Evolutionary conservation across 64 coral and sea anemone species (phyloP), one percentile per base, ranked within the genome.

Genomic region (Dendrophyllia cribrosa): DNA sequence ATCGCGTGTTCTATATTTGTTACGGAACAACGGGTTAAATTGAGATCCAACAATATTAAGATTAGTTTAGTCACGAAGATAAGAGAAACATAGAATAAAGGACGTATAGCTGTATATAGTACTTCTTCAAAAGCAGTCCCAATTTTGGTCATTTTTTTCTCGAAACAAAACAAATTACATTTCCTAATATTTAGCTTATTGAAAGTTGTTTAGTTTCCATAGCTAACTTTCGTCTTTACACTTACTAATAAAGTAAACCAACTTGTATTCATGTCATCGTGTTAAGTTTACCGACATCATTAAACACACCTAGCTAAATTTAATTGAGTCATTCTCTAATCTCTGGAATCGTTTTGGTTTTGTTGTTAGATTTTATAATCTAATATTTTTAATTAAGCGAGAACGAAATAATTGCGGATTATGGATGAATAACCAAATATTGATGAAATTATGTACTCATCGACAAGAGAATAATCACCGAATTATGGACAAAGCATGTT

Each of bases 381-480:
- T 67, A 84, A 65, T 59, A 50, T 84, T 84, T 83, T 84, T 84
- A 84, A 84, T 84, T 84, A 67, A 84, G 45, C 4, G 46, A 17
- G 44, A 22, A 50, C 16, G 1, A 10, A 50, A 51, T 84, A 84
- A 84, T 84, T 48, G 45, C 17, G 4, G 16, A 17, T 82, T 16
- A 60, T 62, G 43, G 59, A 61, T 20, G 45, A 67, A 9, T 19
- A 23, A 22, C 19, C 60, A 67, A 83, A 20, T 45, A n/a, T 17
- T 50, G 44, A 45, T 44, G 23, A n/a, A 64, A 10, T 47, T 65
- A 83, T 50, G 44, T 45, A 34, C 19, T 16, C 16, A 3, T 44
- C 46, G 14, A 44, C 58, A 19, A 74, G 71, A 13, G 13, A 74
- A 77, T 77, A 55, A 77, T 58, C 49, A 48, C 19, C 74, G 49